A percentile compares a stretch with the other conserved stretches of the same genome.
These are phyloP conservation scores for Hydrolagus colliei DNA, from an alignment of 2,797 vertebrate genomes.

Conservation along the genomic window DNA sequence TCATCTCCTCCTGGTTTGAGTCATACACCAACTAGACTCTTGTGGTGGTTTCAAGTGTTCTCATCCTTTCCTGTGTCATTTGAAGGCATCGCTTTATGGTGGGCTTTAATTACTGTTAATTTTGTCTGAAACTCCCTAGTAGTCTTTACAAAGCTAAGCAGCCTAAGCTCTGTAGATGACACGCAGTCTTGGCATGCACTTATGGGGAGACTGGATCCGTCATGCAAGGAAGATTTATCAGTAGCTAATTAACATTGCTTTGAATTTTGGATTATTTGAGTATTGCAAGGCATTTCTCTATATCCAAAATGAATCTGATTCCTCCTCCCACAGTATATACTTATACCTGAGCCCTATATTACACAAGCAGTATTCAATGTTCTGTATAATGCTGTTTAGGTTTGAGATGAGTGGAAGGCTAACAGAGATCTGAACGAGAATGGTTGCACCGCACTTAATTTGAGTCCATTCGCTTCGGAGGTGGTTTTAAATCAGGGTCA, in stretches of 20 bases:
- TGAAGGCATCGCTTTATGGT: slow-evolving; percentile 22
- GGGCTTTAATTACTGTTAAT: slow-evolving; percentile 27
- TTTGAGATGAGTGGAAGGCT: slow-evolving; percentile 7
- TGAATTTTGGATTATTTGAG: neutral
- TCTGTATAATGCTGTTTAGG: slow-evolving; percentile 17
- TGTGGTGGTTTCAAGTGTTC: slow-evolving; percentile 12
- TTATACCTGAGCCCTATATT: neutral
- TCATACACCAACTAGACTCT: slow-evolving; percentile 12
- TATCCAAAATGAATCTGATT: slow-evolving; percentile 25
- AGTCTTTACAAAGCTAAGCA: slow-evolving; percentile 16
- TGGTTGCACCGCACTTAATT: slow-evolving; percentile 24
- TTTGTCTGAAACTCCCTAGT: slow-evolving; percentile 4
- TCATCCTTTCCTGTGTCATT: slow-evolving; percentile 10
- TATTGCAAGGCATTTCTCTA: slow-evolving; percentile 10
- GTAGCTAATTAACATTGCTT: too few relatives aligned
- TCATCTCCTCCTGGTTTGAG: slow-evolving; percentile 22
- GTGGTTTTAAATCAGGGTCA: neutral
- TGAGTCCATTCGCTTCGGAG: slow-evolving; percentile 10
- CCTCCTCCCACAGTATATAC: neutral
- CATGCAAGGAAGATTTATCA: too few relatives aligned
- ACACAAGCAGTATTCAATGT: slow-evolving; percentile 10
- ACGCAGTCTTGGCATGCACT: slow-evolving; percentile 4
- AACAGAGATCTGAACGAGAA: slow-evolving; percentile 6
- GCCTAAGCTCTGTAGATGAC: neutral
- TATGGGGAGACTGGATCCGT: neutral